Evolutionary conservation across 2,888 invertebrate genomes (phyloP).

Genomic region (Pecten maximus): DNA sequence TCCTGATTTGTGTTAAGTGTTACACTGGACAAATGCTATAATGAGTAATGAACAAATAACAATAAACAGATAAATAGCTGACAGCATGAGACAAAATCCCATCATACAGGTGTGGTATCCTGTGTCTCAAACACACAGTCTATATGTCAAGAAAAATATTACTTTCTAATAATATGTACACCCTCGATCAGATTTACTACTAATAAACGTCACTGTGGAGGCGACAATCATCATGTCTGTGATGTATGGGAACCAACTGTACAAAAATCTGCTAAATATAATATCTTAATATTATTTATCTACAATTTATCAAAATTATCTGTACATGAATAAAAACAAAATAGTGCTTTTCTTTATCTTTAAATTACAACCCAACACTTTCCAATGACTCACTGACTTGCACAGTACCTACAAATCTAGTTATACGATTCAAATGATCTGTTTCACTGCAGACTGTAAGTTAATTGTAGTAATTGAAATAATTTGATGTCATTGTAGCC

Average conservation of each 20-base stretch:
- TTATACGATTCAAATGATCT: too few relatives aligned
- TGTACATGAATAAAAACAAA: slow-evolving; percentile 28
- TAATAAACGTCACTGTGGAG: not conserved
- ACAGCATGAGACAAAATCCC: slow-evolving; percentile 2
- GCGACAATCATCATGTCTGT: not conserved
- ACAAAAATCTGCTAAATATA: slow-evolving; percentile 35
- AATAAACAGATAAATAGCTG: not conserved
- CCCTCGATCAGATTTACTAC: not conserved
- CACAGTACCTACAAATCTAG: not conserved
- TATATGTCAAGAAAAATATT: slow-evolving; percentile 27
- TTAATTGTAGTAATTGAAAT: too few relatives aligned
- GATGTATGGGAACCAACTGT: slow-evolving; percentile 33
- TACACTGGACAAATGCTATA: not conserved
- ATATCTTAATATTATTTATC: slow-evolving; percentile 35
- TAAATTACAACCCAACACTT: not conserved
- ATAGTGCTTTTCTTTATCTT: slow-evolving; percentile 29
- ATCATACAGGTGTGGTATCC: not conserved
- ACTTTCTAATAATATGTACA: slow-evolving; percentile 33
- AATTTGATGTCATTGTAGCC: too few relatives aligned
- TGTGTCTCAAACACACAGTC: not conserved
- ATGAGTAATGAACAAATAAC: slow-evolving; percentile 19
- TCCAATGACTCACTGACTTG: not conserved
- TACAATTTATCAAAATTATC: slow-evolving; percentile 35
- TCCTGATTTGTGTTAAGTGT: not conserved
- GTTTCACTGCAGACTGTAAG: too few relatives aligned